Evolutionary conservation across 2,888 invertebrate species (phyloP).

Genomic region (Acanthosepion pharaonis): DNA sequence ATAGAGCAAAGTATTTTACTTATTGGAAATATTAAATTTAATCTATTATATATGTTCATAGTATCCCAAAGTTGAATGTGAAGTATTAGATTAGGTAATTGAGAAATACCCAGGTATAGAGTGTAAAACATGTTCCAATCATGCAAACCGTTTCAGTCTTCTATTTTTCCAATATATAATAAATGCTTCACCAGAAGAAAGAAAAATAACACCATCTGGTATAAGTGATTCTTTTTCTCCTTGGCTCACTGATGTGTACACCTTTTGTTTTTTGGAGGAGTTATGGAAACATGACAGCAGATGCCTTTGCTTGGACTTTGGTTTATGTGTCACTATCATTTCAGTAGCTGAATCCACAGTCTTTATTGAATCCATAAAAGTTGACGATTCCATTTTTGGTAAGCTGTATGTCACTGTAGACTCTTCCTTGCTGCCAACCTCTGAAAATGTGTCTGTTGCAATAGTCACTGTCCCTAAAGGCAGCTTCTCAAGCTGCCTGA

Average conservation of each 20-base stretch:
- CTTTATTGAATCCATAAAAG: background rate
- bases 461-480: slow-evolving; percentile 40
- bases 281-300: background rate
- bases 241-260: background rate
- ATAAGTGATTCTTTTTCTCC: slow-evolving; percentile 33
- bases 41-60: background rate
- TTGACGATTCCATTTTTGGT: background rate
- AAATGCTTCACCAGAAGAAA: slow-evolving; percentile 6
- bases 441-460: background rate
- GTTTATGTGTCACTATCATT: background rate
- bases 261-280: background rate
- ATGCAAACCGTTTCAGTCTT: background rate
- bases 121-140: background rate
- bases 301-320: background rate
- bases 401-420: background rate
- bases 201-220: slow-evolving; percentile 35
- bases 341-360: background rate
- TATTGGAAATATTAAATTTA: too few species aligned
- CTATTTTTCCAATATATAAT: background rate
- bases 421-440: background rate
- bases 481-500: background rate
- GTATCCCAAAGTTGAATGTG: background rate
- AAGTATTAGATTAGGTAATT: background rate
- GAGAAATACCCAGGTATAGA: background rate
- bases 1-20: too few species aligned